A percentile compares a stretch with the other conserved stretches of the same genome.
Conservation (phyloP, 2,113 vertebrate genomes). For the Regulus satrapa region DNA sequence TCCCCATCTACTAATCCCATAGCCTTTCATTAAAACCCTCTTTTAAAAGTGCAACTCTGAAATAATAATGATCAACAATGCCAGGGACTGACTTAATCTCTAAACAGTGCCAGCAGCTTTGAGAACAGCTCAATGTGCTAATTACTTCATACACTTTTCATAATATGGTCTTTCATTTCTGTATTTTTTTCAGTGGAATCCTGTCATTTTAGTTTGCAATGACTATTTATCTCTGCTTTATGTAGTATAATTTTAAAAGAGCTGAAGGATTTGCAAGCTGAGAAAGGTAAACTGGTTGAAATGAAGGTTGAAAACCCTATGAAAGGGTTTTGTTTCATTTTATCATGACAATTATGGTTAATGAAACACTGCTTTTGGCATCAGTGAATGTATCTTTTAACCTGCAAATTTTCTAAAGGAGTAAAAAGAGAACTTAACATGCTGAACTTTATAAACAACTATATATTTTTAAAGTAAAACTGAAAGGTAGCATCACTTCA, state of each 20-base stretch:
- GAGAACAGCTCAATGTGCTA: neutral
- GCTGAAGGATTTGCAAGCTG: neutral
- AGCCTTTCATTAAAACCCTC: neutral
- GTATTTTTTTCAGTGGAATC: neutral
- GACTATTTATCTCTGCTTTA: neutral
- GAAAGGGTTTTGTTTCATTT: neutral
- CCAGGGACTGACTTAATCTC: conserved; percentile 21
- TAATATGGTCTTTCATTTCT: neutral
- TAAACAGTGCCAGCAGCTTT: neutral
- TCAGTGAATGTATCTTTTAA: neutral
- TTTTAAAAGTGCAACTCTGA: neutral
- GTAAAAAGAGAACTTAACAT: neutral
- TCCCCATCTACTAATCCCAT: neutral
- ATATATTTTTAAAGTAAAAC: neutral
- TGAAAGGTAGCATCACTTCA: neutral
- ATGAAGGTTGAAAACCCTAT: neutral
- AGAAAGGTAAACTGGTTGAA: neutral
- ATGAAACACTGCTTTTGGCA: neutral
- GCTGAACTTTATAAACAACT: neutral
- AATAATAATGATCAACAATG: neutral
- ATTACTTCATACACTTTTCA: neutral
- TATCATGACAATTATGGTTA: neutral
- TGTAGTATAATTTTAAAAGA: neutral
- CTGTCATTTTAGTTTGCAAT: neutral
- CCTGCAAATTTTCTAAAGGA: neutral